Base-by-base conservation (phyloP, 2,113 vertebrate genomes). In the Embiotoca jacksoni region DNA sequence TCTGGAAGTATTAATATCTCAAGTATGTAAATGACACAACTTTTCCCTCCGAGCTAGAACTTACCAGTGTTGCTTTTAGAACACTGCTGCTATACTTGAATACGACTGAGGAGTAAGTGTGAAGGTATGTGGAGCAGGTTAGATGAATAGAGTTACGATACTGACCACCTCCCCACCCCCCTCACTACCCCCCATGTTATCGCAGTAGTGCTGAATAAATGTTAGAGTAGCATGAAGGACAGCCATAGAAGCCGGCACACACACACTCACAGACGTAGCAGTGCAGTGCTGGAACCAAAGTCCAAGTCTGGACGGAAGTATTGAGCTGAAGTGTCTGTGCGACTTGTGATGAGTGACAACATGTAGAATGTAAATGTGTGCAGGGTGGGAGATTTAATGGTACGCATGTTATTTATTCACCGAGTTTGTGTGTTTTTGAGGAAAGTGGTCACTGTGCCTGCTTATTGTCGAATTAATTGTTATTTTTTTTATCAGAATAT, bases 71-170 rank as follows among this genome's bases (percentile, higher is more conserved):
- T 61, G 61, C 53, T 59, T 58, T 81, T 70, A 35, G 50, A 35
- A 71, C 60, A 75, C 53, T 66, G 53, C 70, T 81, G 82, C 77
- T 80, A 72, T 83, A 86, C 83, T 80, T 88, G 85, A 91, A 86
- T 67, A 83, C 65, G 44, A 65, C 66, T 14, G 63, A 7, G 3
- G 15, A 33, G n/a, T n/a, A 9, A 0, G 39, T 64, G 47, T 80
- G 30, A 61, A 58, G 58, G 54, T 62, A 47, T 75, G 64, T 31
- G 53, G 55, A 66, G 62, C 68, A 41, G 68, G 65, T 65, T 69
- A 41, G 15, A 57, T 63, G 49, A 58, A 64, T 66, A 37, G n/a
- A 78, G 37, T 54, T 35, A 50, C 1, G 36, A n/a, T n/a, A 23
- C 55, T 33, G 31, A n/a, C n/a, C 39, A 44, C 30, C 10, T 33